A percentile compares a stretch with the other conserved stretches of the same genome.
Conservation (phyloP, 1,140 invertebrate species). For the Saxidomus purpurata region DNA sequence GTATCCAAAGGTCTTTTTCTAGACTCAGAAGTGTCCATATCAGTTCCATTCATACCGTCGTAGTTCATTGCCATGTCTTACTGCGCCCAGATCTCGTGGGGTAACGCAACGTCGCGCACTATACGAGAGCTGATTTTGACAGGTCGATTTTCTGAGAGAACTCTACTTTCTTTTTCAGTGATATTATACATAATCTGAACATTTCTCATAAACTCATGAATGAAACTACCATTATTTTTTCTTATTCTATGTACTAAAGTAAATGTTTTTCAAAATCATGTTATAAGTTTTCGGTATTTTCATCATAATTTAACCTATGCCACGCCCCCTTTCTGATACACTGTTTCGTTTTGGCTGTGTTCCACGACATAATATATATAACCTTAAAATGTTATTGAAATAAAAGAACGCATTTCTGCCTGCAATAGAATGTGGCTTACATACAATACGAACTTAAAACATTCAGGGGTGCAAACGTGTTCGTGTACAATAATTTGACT, state of each 20-base stretch:
- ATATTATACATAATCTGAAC: neutral
- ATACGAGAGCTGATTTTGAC: conserved; percentile 61
- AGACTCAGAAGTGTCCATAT: conserved; percentile 86
- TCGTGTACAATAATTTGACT: neutral
- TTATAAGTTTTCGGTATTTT: neutral
- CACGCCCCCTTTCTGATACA: conserved; percentile 48
- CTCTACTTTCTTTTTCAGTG: neutral
- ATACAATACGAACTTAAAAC: too few relatives aligned
- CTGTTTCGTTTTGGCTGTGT: conserved; percentile 36
- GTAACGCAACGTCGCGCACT: conserved; percentile 71
- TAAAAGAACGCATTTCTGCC: neutral
- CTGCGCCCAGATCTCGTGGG: conserved; percentile 83
- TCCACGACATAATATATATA: conserved; percentile 55
- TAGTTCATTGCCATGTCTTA: conserved; percentile 84
- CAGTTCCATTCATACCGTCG: conserved; percentile 85
- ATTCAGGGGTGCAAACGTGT: too few relatives aligned
- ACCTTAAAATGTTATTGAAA: conserved; percentile 62
- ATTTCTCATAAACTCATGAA: conserved; percentile 33
- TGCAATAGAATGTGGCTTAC: neutral
- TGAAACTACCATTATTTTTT: conserved; percentile 44
- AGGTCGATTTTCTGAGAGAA: conserved; percentile 18
- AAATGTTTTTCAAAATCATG: neutral
- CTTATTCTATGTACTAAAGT: neutral
- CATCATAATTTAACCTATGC: conserved; percentile 16
- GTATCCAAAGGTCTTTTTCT: conserved; percentile 94